A percentile compares a stretch with the other conserved stretches of the same genome.
Conservation (phyloP, 1,140 invertebrate species). For the Paralvinella palmiformis region DNA sequence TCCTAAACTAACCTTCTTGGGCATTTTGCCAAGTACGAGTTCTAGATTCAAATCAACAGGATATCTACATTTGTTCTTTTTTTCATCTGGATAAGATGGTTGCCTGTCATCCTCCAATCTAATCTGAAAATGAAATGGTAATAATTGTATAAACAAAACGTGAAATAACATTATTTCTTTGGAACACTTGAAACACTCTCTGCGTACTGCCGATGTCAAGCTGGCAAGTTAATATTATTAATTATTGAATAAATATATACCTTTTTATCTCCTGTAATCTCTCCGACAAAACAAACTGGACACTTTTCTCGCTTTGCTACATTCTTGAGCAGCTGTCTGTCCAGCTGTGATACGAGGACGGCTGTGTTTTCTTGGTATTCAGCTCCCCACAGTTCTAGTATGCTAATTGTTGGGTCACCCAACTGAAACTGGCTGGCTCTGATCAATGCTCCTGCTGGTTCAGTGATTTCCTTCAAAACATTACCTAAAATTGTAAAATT, state of each 20-base stretch:
- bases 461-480: constrained; percentile 92
- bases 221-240: neutral
- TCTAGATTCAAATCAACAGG: constrained; percentile 84
- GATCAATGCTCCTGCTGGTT: constrained; percentile 87
- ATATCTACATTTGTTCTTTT: constrained; percentile 47
- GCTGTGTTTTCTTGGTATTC: constrained; percentile 98
- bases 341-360: constrained; percentile 64
- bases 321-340: constrained; percentile 58
- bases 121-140: neutral
- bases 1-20: constrained; percentile 58
- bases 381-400: constrained; percentile 92
- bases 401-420: constrained; percentile 88
- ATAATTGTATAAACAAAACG: no score
- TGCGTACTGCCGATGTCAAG: neutral
- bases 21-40: constrained; percentile 82
- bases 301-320: constrained; percentile 84
- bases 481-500: no score
- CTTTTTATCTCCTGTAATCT: constrained; percentile 79
- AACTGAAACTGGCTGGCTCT: constrained; percentile 76
- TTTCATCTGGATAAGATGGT: constrained; percentile 9
- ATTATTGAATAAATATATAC: no score
- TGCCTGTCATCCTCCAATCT: neutral
- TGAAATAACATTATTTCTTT: no score
- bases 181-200: no score
- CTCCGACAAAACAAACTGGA: constrained; percentile 86